Conservation (phyloP, 1,140 invertebrate genomes). For the Hypsibius dujardini region DNA sequence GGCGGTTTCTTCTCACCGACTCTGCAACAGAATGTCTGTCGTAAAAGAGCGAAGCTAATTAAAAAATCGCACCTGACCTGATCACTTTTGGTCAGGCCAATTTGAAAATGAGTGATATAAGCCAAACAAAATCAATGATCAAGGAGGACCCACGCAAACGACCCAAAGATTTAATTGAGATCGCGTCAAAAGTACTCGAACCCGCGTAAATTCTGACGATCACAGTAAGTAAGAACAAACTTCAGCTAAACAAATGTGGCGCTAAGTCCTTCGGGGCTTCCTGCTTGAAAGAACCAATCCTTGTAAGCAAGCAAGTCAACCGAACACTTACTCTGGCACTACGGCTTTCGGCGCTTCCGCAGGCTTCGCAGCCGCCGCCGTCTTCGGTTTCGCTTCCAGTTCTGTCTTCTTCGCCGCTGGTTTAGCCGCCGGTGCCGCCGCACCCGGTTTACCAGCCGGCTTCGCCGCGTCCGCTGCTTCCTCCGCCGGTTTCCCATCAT, state of each 20-base stretch:
- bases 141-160: too few relatives aligned
- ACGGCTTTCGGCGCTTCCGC: neutral
- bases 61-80: too few relatives aligned
- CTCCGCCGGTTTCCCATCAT: neutral
- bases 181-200: too few relatives aligned
- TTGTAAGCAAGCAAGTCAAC: neutral
- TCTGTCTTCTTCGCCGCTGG: neutral
- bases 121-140: constrained; percentile 5
- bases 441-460: neutral
- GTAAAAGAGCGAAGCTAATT: too few relatives aligned
- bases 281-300: too few relatives aligned
- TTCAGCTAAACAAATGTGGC: too few relatives aligned
- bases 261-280: too few relatives aligned
- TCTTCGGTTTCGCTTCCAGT: neutral
- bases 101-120: neutral
- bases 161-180: too few relatives aligned
- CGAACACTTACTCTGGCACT: constrained; percentile 1
- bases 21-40: too few relatives aligned
- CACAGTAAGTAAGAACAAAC: too few relatives aligned
- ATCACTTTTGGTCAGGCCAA: neutral
- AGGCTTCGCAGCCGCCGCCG: constrained; percentile 1
- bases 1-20: neutral
- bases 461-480: neutral
- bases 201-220: too few relatives aligned
- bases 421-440: neutral